Percentiles rank a stretch among this genome's conserved stretches.
These are phyloP conservation scores for Bruchidius siliquastri DNA, from an alignment of 2,888 invertebrate genomes.

Conservation along the genomic window DNA sequence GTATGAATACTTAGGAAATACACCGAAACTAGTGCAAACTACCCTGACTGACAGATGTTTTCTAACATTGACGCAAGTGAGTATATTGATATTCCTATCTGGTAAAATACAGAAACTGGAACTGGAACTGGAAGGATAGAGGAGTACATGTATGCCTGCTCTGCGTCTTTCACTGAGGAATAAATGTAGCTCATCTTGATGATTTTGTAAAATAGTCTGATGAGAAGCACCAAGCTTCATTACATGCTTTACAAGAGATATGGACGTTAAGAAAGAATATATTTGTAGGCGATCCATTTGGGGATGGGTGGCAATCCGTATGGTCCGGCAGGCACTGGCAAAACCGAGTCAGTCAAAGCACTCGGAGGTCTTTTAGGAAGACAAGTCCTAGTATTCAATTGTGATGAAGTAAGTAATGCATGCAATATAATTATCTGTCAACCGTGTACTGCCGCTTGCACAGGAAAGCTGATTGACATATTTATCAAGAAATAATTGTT, in stretches of 20 bases:
- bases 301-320: constrained; percentile 98
- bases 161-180: too few species aligned
- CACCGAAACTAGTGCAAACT: constrained; percentile 91
- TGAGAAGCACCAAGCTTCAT: too few species aligned
- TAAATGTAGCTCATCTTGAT: too few species aligned
- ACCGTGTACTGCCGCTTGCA: too few species aligned
- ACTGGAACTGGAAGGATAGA: too few species aligned
- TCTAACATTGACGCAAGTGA: constrained; percentile 87
- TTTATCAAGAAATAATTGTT: too few species aligned
- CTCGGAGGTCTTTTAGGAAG: constrained; percentile 85
- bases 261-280: too few species aligned
- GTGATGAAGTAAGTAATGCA: constrained; percentile 78
- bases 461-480: too few species aligned
- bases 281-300: constrained; percentile 76
- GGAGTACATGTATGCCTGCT: too few species aligned
- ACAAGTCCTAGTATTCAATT: constrained; percentile 93
- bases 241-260: too few species aligned
- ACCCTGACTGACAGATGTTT: constrained; percentile 97
- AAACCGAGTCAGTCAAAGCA: constrained; percentile 98
- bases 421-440: constrained; percentile 7
- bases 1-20: constrained; percentile 97
- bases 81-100: neutral
- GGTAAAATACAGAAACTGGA: neutral
- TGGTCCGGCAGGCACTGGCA: constrained; percentile 98
- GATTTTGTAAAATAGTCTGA: too few species aligned